Conservation (phyloP, 2,113 vertebrate genomes). For the Montifringilla adamsi region DNA sequence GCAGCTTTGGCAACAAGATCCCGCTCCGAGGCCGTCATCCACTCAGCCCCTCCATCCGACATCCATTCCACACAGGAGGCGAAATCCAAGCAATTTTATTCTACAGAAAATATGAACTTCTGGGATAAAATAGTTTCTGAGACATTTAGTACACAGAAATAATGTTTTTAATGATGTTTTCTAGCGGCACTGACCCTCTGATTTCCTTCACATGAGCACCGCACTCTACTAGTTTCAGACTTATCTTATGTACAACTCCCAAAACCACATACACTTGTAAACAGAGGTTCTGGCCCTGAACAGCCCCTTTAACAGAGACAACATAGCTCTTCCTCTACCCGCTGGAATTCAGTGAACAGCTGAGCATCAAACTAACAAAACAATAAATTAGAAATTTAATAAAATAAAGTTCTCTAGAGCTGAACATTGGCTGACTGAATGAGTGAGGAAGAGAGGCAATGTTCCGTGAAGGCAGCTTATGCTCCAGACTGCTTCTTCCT, state of each 20-base stretch:
- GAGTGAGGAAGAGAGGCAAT: fast-evolving
- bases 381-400: not conserved
- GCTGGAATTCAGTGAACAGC: fast-evolving
- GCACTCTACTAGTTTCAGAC: fast-evolving
- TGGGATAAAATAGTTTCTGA: not conserved
- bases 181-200: fast-evolving
- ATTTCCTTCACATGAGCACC: fast-evolving
- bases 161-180: not conserved
- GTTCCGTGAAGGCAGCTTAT: fast-evolving
- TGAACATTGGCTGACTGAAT: not conserved
- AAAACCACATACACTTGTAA: fast-evolving
- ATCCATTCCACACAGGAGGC: not conserved
- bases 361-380: not conserved
- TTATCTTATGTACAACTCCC: fast-evolving
- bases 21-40: not conserved
- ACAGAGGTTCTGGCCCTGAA: no score
- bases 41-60: fast-evolving
- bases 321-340: not conserved
- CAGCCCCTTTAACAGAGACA: not conserved
- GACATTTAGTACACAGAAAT: not conserved
- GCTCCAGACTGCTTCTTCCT: not conserved
- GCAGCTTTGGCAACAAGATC: not conserved
- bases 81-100: slow-evolving; percentile 13
- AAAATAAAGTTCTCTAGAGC: not conserved
- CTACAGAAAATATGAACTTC: not conserved